These are phyloP conservation scores for Leptinotarsa haldemani DNA, from an alignment of 2,888 invertebrate genomes.

Conservation along the genomic window DNA sequence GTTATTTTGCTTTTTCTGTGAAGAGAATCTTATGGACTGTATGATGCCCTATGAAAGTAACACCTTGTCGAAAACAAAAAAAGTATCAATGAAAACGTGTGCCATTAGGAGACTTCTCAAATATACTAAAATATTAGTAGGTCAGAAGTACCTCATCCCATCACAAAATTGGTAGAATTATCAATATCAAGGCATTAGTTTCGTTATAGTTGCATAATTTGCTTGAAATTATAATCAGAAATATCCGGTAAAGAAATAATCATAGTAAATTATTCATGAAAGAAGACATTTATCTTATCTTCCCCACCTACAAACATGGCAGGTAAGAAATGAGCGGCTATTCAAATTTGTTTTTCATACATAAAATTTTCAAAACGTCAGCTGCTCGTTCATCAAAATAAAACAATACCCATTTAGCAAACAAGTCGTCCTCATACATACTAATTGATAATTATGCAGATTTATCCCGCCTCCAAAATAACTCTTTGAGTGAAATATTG, in stretches of 20 bases:
- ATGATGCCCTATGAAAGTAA: no score
- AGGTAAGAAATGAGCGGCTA: slow-evolving; percentile 2
- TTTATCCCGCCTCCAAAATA: slow-evolving; percentile 24
- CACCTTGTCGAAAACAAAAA: no score
- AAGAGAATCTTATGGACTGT: no score
- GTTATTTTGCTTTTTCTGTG: no score
- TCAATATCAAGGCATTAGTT: no score
- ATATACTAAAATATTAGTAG: no score
- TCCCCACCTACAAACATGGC: not conserved
- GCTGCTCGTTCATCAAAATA: slow-evolving; percentile 18
- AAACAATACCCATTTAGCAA: slow-evolving; percentile 17
- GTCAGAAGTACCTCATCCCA: no score
- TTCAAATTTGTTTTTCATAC: slow-evolving; percentile 10
- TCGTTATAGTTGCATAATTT: no score
- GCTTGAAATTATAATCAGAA: not conserved
- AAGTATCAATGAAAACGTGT: no score
- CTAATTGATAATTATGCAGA: slow-evolving; percentile 33
- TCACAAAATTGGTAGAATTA: no score
- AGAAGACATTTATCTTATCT: slow-evolving; percentile 1
- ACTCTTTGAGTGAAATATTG: slow-evolving; percentile 23
- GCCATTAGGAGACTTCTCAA: no score
- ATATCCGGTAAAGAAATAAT: not conserved
- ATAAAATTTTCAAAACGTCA: slow-evolving; percentile 14
- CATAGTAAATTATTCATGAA: not conserved
- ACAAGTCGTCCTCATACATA: slow-evolving; percentile 21